phyloP scores from a whole-genome alignment of 2,113 vertebrate species.

The Gasterosteus aculeatus region DNA sequence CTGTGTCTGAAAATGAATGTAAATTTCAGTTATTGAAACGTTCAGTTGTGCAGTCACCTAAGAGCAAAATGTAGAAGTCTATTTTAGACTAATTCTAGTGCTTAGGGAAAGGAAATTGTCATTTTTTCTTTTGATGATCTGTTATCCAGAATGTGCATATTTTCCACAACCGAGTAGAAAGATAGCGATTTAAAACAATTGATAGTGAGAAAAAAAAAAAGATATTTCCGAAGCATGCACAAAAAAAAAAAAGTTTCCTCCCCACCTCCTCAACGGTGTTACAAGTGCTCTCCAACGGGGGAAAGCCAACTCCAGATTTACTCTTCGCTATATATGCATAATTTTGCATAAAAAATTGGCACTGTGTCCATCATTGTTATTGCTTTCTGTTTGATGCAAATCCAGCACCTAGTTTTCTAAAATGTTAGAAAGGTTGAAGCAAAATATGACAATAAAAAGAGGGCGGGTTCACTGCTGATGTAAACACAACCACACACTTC shows the following conservation, averaged over 20 bases:
- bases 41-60: constrained; percentile 12
- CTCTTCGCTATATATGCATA: neutral
- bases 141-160: neutral
- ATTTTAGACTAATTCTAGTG: constrained; percentile 1
- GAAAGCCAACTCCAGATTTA: neutral
- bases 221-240: neutral
- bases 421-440: neutral
- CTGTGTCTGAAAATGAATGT: constrained; percentile 36
- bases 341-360: neutral
- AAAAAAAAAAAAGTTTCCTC: neutral
- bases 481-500: neutral
- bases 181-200: neutral
- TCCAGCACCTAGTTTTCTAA: neutral
- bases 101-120: neutral
- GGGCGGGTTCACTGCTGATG: neutral
- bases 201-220: neutral
- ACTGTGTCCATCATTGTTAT: neutral
- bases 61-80: constrained; percentile 2
- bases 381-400: neutral
- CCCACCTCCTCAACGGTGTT: neutral
- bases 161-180: neutral
- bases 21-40: constrained; percentile 30
- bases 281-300: neutral
- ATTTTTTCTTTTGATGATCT: constrained; percentile 19
- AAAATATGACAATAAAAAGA: neutral